Evolutionary conservation across 1,140 invertebrate species (phyloP).

Genomic region (Piezodorus guildinii): DNA sequence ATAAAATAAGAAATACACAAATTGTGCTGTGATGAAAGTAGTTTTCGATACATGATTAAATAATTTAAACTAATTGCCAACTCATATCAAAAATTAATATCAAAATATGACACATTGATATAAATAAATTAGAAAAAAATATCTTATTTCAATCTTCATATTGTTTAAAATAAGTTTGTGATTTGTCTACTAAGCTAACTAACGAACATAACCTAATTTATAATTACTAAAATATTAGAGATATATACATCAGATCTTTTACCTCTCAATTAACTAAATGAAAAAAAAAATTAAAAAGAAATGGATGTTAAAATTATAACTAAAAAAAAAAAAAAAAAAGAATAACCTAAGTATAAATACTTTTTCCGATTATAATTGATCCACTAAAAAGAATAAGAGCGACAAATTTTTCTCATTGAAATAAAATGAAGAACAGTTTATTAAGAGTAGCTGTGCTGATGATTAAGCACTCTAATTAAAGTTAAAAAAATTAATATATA

Average conservation of each 20-base stretch:
- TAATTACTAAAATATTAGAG: neutral
- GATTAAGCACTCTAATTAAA: no score
- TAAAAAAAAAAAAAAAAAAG: neutral
- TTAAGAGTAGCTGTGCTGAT: no score
- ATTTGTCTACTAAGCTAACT: constrained; percentile 10
- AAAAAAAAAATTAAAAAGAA: neutral
- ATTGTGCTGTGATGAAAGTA: constrained; percentile 6
- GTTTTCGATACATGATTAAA: neutral
- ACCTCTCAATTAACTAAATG: constrained; percentile 24
- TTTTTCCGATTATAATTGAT: neutral
- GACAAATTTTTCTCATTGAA: neutral
- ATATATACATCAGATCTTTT: constrained; percentile 25
- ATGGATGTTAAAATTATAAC: neutral
- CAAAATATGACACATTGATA: neutral
- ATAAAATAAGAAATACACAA: neutral
- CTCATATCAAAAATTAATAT: constrained; percentile 6
- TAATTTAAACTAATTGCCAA: neutral
- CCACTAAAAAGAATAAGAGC: neutral
- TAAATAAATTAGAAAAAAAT: constrained; percentile 1
- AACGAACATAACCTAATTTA: constrained; percentile 12
- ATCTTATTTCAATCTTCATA: neutral
- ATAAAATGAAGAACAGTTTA: neutral
- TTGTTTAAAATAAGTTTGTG: no score
- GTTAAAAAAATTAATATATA: neutral
- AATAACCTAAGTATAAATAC: neutral